phyloP scores from a whole-genome alignment of 1,140 invertebrate genomes.

The Cephus cinctus region DNA sequence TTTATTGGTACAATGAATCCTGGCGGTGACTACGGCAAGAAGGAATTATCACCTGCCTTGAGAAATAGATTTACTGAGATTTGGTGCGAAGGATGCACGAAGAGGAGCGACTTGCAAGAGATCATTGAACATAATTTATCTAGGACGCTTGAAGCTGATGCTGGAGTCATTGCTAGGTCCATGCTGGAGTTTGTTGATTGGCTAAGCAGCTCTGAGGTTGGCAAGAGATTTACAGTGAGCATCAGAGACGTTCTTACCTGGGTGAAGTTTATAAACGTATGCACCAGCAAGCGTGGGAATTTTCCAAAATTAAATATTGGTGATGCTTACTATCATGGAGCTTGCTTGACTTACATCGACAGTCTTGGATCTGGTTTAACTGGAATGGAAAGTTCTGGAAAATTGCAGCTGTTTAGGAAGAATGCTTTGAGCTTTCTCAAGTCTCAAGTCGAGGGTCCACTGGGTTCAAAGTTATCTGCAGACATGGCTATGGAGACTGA shows the following conservation, averaged over 20 bases:
- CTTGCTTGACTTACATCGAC: conserved; percentile 88
- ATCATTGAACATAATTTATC: conserved; percentile 82
- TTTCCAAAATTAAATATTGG: conserved; percentile 50
- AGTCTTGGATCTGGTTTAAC: conserved; percentile 76
- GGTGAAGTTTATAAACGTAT: conserved; percentile 87
- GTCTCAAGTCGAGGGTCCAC: conserved; percentile 47
- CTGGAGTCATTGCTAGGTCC: conserved; percentile 62
- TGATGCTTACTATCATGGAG: conserved; percentile 83
- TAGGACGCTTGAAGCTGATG: conserved; percentile 53
- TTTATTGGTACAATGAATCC: conserved; percentile 99
- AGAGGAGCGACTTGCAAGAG: conserved; percentile 66
- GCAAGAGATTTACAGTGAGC: conserved; percentile 80
- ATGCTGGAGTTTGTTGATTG: conserved; percentile 82
- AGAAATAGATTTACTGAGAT: conserved; percentile 99
- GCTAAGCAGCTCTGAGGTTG: conserved; percentile 72
- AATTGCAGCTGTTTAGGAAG: conserved; percentile 55
- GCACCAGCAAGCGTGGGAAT: conserved; percentile 46
- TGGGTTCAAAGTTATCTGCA: conserved; percentile 16
- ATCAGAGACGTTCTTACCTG: conserved; percentile 92
- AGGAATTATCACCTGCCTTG: conserved; percentile 96
- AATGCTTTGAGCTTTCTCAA: conserved; percentile 57
- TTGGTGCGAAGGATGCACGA: conserved; percentile 84
- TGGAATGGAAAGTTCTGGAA: conserved; percentile 57
- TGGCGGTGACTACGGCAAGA: conserved; percentile 99
- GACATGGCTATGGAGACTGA: conserved; percentile 31